Conservation (phyloP, 2,113 vertebrate genomes). For the Triplophysa rosa region DNA sequence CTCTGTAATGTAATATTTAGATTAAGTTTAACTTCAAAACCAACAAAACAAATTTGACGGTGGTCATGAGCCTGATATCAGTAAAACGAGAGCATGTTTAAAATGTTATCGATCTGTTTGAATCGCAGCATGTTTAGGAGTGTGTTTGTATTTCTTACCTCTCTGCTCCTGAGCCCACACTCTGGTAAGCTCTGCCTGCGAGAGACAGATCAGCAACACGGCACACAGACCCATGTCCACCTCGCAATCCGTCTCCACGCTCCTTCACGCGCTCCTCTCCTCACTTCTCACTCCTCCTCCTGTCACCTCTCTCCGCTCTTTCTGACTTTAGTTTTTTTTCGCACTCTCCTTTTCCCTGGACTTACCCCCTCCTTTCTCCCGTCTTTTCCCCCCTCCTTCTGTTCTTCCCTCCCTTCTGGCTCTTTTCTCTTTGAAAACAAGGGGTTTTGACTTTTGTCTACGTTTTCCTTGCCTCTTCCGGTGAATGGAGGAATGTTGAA, state of each 20-base stretch:
- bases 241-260: slow-evolving; percentile 58
- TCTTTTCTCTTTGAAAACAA: slow-evolving; percentile 53
- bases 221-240: slow-evolving; percentile 75
- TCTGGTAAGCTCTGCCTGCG: slow-evolving; percentile 74
- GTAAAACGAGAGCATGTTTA: neutral
- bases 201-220: slow-evolving; percentile 76
- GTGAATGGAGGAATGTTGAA: slow-evolving; percentile 56
- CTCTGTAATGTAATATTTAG: neutral
- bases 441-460: slow-evolving; percentile 43
- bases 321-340: slow-evolving; percentile 25
- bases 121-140: neutral
- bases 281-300: slow-evolving; percentile 50
- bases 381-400: slow-evolving; percentile 48
- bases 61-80: neutral
- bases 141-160: slow-evolving; percentile 66
- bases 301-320: slow-evolving; percentile 50
- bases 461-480: slow-evolving; percentile 33
- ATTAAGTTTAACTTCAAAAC: neutral
- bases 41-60: too few species aligned
- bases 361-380: slow-evolving; percentile 39
- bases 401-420: slow-evolving; percentile 52
- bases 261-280: slow-evolving; percentile 59
- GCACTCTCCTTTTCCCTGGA: slow-evolving; percentile 10
- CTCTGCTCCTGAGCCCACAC: slow-evolving; percentile 67
- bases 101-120: neutral